phyloP scores from a whole-genome alignment of 2,888 invertebrate genomes.

The Perithous albicinctus region DNA sequence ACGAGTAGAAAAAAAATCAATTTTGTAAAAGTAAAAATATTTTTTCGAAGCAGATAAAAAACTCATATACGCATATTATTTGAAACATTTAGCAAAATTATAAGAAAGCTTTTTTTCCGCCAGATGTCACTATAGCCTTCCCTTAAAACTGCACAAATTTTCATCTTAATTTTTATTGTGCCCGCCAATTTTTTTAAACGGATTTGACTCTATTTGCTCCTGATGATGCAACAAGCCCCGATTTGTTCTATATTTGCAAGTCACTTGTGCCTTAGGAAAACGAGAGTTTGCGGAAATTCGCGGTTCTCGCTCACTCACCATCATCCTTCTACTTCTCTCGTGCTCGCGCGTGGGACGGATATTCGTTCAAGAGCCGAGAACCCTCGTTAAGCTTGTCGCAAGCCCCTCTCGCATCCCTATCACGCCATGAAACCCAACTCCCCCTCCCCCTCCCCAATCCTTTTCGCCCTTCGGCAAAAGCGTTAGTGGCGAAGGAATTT shows the following conservation, averaged over 20 bases:
- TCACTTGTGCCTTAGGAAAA: slow-evolving; percentile 36
- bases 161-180: too few relatives aligned
- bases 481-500: slow-evolving; percentile 42
- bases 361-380: slow-evolving; percentile 56
- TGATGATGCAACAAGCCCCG: too few relatives aligned
- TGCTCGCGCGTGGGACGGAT: slow-evolving; percentile 50
- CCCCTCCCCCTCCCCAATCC: background rate
- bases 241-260: background rate
- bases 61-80: too few relatives aligned
- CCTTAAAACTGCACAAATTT: too few relatives aligned
- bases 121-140: too few relatives aligned
- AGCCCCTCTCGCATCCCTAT: slow-evolving; percentile 31
- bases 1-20: too few relatives aligned
- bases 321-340: slow-evolving; percentile 26
- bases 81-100: too few relatives aligned
- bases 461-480: slow-evolving; percentile 23
- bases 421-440: slow-evolving; percentile 23
- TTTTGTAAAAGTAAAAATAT: too few relatives aligned
- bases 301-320: slow-evolving; percentile 48
- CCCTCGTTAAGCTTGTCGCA: slow-evolving; percentile 57
- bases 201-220: too few relatives aligned
- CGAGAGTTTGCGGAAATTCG: slow-evolving; percentile 56
- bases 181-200: too few relatives aligned
- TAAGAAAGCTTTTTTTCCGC: too few relatives aligned
- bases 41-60: too few relatives aligned